Base-by-base conservation (phyloP, 2,888 invertebrate genomes). In the Dioctria rufipes region DNA sequence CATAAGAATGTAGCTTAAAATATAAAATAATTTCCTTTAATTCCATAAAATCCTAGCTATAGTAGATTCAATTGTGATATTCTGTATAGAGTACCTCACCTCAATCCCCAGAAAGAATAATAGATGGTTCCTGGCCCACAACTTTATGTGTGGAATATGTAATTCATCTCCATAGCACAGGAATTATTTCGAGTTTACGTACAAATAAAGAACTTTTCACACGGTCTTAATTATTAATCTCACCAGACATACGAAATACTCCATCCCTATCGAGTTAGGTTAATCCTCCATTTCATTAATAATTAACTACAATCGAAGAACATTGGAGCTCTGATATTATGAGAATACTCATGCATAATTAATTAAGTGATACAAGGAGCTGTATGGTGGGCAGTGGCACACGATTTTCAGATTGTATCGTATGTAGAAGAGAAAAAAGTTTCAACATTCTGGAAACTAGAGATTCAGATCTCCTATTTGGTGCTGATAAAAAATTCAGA, bases 401-500 rank as follows among this genome's bases (percentile, higher is more conserved):
- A 69, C 8, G 46, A 46, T 6, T 11, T 37, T 6, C 4, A n/a
- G 11, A 13, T 65, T 40, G 42, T 42, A 40, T 65, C n/a, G 25
- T 37, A 39, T 4, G n/a, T 5, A 25, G 40, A 5, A 13, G 37
- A 39, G 39, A 9, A 71, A 51, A 46, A 54, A 54, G 71, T 54
- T 54, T 39, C 54, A 25, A 51, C 9, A 42, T 46, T 13, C 5
- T 5, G 9, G 37, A 39, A 71, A 71, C 49, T 71, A 49, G 37
- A 51, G 40, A 54, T 54, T 71, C 71, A 71, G 58, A 13, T 58
- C 58, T 71, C 42, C 37, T 46, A 46, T 51, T 25, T 39, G 51
- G 39, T 4, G 54, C 40, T 71, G 51, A 71, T 71, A 71, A 71
- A 71, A 51, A 71, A 71, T 71, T 71, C 71, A 71, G 54, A 54